phyloP scores from a whole-genome alignment of 2,888 invertebrate genomes.

The Coenonympha arcania region DNA sequence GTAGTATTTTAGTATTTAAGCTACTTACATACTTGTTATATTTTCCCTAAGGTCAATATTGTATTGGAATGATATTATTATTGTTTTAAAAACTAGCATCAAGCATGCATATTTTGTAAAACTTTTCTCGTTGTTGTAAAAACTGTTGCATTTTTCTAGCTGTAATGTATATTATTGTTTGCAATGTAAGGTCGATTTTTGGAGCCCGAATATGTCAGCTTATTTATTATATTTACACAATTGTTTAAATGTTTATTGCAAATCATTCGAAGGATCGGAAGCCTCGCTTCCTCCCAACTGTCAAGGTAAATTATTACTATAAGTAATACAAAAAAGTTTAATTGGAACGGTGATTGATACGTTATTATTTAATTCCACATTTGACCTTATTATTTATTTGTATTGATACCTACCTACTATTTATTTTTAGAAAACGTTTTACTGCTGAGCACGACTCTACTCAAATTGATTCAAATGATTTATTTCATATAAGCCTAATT shows the following conservation, averaged over 20 bases:
- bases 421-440: too few relatives aligned
- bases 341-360: too few relatives aligned
- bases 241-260: slow-evolving; percentile 40
- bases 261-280: slow-evolving; percentile 43
- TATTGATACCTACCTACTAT: too few relatives aligned
- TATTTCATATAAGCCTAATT: too few relatives aligned
- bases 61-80: not conserved
- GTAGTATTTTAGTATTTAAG: too few relatives aligned
- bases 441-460: too few relatives aligned
- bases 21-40: too few relatives aligned
- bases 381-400: too few relatives aligned
- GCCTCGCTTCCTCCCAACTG: slow-evolving; percentile 46
- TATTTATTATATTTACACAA: slow-evolving; percentile 12
- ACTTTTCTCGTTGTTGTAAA: not conserved
- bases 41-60: not conserved
- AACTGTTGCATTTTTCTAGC: slow-evolving; percentile 2
- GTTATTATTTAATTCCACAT: too few relatives aligned
- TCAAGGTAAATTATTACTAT: slow-evolving; percentile 47
- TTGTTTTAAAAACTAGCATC: not conserved
- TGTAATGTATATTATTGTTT: slow-evolving; percentile 6
- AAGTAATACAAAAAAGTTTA: too few relatives aligned
- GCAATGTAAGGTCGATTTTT: slow-evolving; percentile 2
- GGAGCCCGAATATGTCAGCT: not conserved
- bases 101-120: slow-evolving; percentile 2
- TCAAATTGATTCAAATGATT: too few relatives aligned